Conservation (phyloP, 1,140 invertebrate species). For the Neotoxoptera formosana region DNA sequence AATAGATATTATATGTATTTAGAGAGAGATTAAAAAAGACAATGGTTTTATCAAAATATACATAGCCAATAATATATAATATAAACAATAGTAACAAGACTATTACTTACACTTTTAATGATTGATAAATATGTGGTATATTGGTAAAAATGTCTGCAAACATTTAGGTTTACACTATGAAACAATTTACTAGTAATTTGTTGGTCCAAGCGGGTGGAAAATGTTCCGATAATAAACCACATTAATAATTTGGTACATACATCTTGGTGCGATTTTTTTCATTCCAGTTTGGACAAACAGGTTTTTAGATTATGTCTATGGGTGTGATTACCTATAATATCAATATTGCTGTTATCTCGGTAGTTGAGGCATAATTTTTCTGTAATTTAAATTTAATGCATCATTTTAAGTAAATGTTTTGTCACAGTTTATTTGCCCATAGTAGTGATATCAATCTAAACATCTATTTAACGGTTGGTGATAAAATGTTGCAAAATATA, state of each 20-base stretch:
- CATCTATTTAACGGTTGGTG: not conserved
- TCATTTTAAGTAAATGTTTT: not conserved
- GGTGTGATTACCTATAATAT: not conserved
- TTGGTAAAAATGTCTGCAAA: not conserved
- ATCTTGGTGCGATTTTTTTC: not conserved
- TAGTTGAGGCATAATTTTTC: not conserved
- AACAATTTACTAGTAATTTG: not conserved
- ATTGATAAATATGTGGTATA: not conserved
- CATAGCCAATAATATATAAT: not conserved
- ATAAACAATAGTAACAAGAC: not conserved
- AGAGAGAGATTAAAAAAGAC: not conserved
- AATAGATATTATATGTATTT: not conserved
- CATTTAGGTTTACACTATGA: not conserved
- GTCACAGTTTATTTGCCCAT: not conserved
- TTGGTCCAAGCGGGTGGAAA: not conserved
- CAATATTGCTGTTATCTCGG: not conserved
- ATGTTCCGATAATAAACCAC: not conserved
- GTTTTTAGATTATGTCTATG: not conserved
- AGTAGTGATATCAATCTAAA: not conserved
- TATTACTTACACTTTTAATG: not conserved
- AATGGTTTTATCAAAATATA: not conserved
- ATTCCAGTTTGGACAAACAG: too few relatives aligned
- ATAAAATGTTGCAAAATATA: not conserved
- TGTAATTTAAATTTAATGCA: too few relatives aligned
- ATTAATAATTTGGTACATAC: not conserved